Conservation (phyloP, 2,797 vertebrate species). For the Aselliscus stoliczkanus region DNA sequence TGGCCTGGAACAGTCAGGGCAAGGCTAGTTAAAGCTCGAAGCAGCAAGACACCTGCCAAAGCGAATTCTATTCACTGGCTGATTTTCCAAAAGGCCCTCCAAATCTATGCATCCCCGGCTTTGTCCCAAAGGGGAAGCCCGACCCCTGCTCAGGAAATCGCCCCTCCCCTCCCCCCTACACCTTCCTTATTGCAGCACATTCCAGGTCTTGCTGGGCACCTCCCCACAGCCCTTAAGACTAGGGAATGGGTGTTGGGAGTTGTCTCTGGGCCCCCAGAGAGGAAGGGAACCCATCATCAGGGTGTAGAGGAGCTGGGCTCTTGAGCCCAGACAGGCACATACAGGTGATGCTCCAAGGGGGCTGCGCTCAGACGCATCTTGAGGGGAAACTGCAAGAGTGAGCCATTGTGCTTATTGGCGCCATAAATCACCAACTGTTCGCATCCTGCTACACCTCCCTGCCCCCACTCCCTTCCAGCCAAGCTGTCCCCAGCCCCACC, state of each 20-base stretch:
- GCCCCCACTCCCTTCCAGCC: constrained; percentile 30
- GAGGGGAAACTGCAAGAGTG: constrained; percentile 79
- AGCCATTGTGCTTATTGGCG: constrained; percentile 80
- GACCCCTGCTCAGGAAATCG: not conserved
- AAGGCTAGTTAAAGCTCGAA: not conserved
- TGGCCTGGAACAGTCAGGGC: not conserved
- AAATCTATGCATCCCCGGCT: not conserved
- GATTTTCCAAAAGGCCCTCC: not conserved
- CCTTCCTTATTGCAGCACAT: not conserved
- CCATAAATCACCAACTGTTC: constrained; percentile 80
- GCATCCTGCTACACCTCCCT: constrained; percentile 73
- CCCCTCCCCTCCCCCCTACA: too few species aligned
- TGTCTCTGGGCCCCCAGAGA: not conserved
- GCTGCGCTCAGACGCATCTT: constrained; percentile 72
- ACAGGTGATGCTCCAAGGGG: constrained; percentile 25
- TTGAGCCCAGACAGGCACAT: constrained; percentile 55
- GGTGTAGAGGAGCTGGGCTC: not conserved
- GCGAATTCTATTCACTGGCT: not conserved
- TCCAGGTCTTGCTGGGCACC: not conserved
- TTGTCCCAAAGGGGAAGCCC: not conserved
- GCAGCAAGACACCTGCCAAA: not conserved
- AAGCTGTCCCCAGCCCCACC: constrained; percentile 29
- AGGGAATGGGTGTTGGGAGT: not conserved
- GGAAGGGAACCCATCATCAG: not conserved
- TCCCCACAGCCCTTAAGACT: not conserved